Evolutionary conservation across 1,140 invertebrate species (phyloP), one percentile per base, ranked within the genome.

Genomic region (Mya arenaria): DNA sequence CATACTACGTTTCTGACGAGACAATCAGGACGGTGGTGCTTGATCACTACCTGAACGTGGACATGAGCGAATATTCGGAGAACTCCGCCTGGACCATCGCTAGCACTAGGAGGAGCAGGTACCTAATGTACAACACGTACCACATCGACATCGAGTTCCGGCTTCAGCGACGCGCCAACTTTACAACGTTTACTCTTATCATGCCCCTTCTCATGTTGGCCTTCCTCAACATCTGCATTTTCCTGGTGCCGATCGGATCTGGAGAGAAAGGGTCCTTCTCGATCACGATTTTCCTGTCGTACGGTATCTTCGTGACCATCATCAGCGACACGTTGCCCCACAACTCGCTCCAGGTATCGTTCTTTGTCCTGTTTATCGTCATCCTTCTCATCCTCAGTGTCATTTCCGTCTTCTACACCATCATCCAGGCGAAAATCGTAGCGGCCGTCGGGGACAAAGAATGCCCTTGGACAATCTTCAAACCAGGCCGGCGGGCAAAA

Each of bases 241-340:
- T 69, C 30, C 66, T 69, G 1, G 66, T 69, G 17, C 66, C 66
- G n/a, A 69, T 69, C 3, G 66, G 36, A 17, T 69, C 66, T 30
- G 66, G 66, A 5, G 66, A 69, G 44, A 69, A 69, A 30, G 44
- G 39, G 17, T 32, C 30, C 17, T 69, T 69, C n/a, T 32, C 39
- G 10, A 69, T 69, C 17, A 69, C 66, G 17, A 48, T 69, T 48
- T 69, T 69, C 44, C 37, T 69, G 19, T 69, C 66, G 1, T 69
- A 69, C 48, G 66, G 66, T 32, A 69, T 69, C n/a, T 69, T 69
- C 48, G 39, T 69, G 32, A 37, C 66, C 6, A 69, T 69, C n/a
- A n/a, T 69, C 23, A 48, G 39, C 66, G 66, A 69, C n/a, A 69
- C 34, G 19, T 23, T 69, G 4, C 66, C 66, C n/a, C 37, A 69